phyloP scores from a whole-genome alignment of 2,113 vertebrate genomes.

The Silurus meridionalis region DNA sequence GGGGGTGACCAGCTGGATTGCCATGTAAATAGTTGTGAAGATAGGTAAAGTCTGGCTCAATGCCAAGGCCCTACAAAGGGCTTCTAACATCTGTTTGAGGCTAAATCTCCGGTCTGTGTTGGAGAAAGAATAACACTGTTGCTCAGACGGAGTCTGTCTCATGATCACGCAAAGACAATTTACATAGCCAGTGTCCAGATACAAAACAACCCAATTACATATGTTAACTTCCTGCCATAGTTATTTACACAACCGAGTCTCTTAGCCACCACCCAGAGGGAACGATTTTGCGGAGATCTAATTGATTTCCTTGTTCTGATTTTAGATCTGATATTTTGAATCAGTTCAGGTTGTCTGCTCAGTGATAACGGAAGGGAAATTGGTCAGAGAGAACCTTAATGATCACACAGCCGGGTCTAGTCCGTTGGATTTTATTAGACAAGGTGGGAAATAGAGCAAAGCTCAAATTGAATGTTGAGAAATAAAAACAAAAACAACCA shows the following conservation, averaged over 20 bases:
- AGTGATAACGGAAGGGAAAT: neutral
- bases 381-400: neutral
- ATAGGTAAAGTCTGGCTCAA: constrained; percentile 87
- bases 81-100: constrained; percentile 90
- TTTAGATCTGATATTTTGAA: constrained; percentile 29
- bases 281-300: constrained; percentile 23
- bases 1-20: constrained; percentile 83
- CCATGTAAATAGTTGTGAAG: constrained; percentile 92
- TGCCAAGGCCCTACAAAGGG: constrained; percentile 86
- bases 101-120: constrained; percentile 82
- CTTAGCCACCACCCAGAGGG: constrained; percentile 1
- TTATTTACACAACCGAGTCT: neutral
- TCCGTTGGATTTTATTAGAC: constrained; percentile 15
- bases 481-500: constrained; percentile 51
- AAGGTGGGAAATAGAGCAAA: constrained; percentile 55
- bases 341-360: constrained; percentile 16
- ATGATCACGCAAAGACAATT: constrained; percentile 69
- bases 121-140: constrained; percentile 78
- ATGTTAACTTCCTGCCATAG: neutral
- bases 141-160: constrained; percentile 66
- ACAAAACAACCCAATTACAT: constrained; percentile 13
- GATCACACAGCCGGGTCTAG: neutral
- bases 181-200: constrained; percentile 25
- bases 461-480: constrained; percentile 57
- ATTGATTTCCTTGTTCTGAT: neutral